Evolutionary conservation across 2,113 vertebrate genomes (phyloP), one percentile per base, ranked within the genome.

Genomic region (Gobius niger): DNA sequence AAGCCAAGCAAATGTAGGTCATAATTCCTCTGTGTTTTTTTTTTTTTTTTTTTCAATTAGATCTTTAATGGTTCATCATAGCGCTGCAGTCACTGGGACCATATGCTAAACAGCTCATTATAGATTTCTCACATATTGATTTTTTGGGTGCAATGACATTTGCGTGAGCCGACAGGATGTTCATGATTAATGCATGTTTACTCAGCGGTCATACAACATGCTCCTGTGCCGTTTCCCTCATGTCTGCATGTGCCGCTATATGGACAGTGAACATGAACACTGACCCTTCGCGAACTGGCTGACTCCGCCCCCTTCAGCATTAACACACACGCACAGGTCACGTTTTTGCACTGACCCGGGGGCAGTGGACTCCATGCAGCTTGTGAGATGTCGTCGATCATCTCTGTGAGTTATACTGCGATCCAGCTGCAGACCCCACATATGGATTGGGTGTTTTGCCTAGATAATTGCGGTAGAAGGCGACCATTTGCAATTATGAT

Each of bases 301-400:
- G 47, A 16, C 50, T 24, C 9, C 50, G 52, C 41, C 40, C 50
- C 13, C 18, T 19, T 1, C 51, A 11, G 3, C 24, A 4, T 49
- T 11, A 11, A 50, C 47, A 1, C 18, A 6, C 52, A 12, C 52
- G 2, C 24, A 54, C 18, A 24, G 75, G 75, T 82, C 75, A 77
- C 49, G 14, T 77, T 80, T 69, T 60, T 46, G 71, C 47, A 54
- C 16, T 75, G 74, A 80, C 70, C 72, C 60, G 61, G 40, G 75
- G 64, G 49, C 68, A 59, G 47, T 67, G 19, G 69, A 72, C 75
- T 42, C 50, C 49, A 19, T 19, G 52, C 16, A 74, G 73, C 62
- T 63, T 70, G 54, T 63, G 75, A 8, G 8, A 76, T 84, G 80
- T 84, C 64, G 87, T 82, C 85, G 74, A 90, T 91, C 82, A 83